These are phyloP conservation scores for Dynastes tityus DNA, from an alignment of 2,888 invertebrate species.

Conservation along the genomic window DNA sequence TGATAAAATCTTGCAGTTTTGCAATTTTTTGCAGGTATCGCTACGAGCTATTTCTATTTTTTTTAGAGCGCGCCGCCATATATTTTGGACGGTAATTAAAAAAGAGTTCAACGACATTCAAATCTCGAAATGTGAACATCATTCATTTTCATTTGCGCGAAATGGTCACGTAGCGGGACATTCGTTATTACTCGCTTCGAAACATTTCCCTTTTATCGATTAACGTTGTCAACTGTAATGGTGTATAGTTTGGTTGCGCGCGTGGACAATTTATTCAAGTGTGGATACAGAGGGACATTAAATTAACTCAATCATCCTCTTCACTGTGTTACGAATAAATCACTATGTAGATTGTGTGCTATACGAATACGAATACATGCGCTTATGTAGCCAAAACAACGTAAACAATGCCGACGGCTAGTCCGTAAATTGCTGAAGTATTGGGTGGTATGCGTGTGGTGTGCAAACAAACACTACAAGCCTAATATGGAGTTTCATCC, in stretches of 20 bases:
- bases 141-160: conserved; percentile 25
- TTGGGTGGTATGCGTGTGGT: neutral
- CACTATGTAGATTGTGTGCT: conserved; percentile 10
- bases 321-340: conserved; percentile 26
- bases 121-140: neutral
- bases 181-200: conserved; percentile 14
- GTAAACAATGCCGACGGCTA: conserved; percentile 12
- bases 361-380: conserved; percentile 15
- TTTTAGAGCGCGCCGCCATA: too few relatives aligned
- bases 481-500: neutral
- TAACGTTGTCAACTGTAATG: conserved; percentile 17
- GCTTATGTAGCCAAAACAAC: neutral
- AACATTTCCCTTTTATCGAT: conserved; percentile 25
- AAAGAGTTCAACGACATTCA: conserved; percentile 4
- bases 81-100: neutral
- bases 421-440: conserved; percentile 8
- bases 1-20: too few relatives aligned
- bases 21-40: too few relatives aligned
- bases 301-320: conserved; percentile 34
- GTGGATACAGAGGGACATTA: conserved; percentile 30
- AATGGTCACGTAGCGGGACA: conserved; percentile 25
- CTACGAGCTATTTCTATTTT: too few relatives aligned
- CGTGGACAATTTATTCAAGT: conserved; percentile 28
- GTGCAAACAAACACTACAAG: neutral
- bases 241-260: conserved; percentile 7